Evolutionary conservation across 92 coral and sea anemone genomes (phyloP), one percentile per base, ranked within the genome.

Genomic region (Pocillopora meandrina): DNA sequence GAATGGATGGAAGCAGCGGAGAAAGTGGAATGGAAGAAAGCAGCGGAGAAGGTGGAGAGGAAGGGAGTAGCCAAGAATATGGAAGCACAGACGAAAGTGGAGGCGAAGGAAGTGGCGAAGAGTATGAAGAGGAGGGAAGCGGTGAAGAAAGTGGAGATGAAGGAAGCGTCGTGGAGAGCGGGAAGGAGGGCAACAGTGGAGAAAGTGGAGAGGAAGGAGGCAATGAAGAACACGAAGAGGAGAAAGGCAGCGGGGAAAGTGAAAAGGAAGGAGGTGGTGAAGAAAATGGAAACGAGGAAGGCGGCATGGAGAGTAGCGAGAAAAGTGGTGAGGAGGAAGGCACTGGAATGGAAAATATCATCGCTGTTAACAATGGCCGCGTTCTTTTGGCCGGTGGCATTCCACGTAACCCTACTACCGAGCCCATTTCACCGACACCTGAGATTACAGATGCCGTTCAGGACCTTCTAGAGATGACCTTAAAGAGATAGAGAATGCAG

Each of bases 301-400:
- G 33, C 14, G 23, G 20, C 33, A 55, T 56, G 7, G 65, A 76
- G 9, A 42, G 52, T 42, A 42, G 52, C 52, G 33, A 31, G 47
- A 21, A 58, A 31, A 77, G 81, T 34, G 81, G 81, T 9, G 61
- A 68, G 5, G 52, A 42, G 52, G 52, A 42, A 42, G 8, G 52
- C 52, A 3, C 8, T 42, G 52, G 52, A 42, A 42, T 42, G 52
- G 31, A 12, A 26, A 58, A 70, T n/a, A 56, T 70, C 77, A 20
- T 71, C 12, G 70, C 10, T 19, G 70, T 81, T n/a, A 65, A 72
- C 62, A 14, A 42, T 81, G 78, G 85, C 2, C 31, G 8, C 10
- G 57, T 74, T 0, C 15, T 64, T 55, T 64, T 83, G 10, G 86
- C 65, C 47, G 86, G 86, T 20, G 86, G 86, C 52, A 61, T 83